Base-by-base conservation (phyloP, 64 coral and sea anemone species). In the Pachyseris speciosa region DNA sequence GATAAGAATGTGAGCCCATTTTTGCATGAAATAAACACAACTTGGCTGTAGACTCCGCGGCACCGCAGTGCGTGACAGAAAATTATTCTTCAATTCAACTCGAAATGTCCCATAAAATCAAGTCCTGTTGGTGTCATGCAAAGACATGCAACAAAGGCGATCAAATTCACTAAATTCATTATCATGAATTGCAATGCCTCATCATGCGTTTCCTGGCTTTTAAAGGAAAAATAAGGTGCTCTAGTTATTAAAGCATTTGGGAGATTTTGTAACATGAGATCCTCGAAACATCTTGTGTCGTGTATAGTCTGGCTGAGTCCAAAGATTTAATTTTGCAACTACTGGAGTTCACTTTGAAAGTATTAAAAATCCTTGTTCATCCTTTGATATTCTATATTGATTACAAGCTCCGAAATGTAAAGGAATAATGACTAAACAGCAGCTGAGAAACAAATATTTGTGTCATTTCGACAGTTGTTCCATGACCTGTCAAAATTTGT, bases 181-280 rank as follows among this genome's bases (percentile, higher is more conserved):
- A 66, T 66, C 22, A 66, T 2, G 63, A 66, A 66, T 29, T 66
- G 63, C 63, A 66, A 66, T 66, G 63, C 24, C 1, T 66, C 63
- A 66, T 66, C 63, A 31, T 66, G 2, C n/a, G 63, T 66, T 66
- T 66, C n/a, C 24, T 24, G 29, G 22, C 28, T 66, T 66, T 66
- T 66, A 24, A 66, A 66, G n/a, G 63, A 66, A 66, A 66, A 66
- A 33, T 66, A 66, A 8, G 28, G n/a, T 66, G n/a, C 63, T 66
- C 63, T 60, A 60, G 57, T 60, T 60, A 60, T 10, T 49, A 10
- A 49, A 49, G 45, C 15, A 49, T 49, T 7, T 49, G n/a, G n/a
- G 13, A 48, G 45, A 7, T 48, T 48, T 48, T 48, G 45, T 48
- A 48, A 5, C 45, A 22, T 60, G 57, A 60, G 9, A 2, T 60